Evolutionary conservation across 2,797 vertebrate species (phyloP).

Genomic region (Helarctos malayanus): DNA sequence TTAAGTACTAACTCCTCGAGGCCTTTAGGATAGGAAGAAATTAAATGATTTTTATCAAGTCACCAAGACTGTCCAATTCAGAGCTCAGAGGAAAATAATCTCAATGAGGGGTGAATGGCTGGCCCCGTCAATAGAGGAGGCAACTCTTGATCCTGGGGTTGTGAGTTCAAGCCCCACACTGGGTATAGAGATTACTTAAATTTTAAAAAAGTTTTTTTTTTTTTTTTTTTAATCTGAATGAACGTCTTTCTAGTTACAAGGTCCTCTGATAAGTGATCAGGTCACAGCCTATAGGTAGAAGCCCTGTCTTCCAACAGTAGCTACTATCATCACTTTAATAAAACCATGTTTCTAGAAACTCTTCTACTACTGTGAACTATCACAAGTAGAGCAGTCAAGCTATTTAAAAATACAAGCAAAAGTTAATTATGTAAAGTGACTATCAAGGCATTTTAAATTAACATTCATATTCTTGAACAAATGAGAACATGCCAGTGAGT

Average conservation of each 20-base stretch:
- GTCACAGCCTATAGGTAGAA: not conserved
- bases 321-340: slow-evolving; percentile 75
- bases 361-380: slow-evolving; percentile 69
- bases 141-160: not conserved
- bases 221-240: not conserved
- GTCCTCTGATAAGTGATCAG: not conserved
- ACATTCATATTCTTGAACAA: slow-evolving; percentile 76
- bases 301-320: not conserved
- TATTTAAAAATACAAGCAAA: slow-evolving; percentile 80
- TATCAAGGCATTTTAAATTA: slow-evolving; percentile 79
- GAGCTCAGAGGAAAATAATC: not conserved
- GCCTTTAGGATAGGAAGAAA: not conserved
- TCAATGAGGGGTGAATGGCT: not conserved
- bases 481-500: slow-evolving; percentile 73
- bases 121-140: not conserved
- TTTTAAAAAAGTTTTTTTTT: too few relatives aligned
- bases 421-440: slow-evolving; percentile 76
- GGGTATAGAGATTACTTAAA: not conserved
- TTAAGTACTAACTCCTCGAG: not conserved
- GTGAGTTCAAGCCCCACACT: not conserved
- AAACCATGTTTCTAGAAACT: slow-evolving; percentile 53
- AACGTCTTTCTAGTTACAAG: not conserved
- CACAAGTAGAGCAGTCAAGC: slow-evolving; percentile 70
- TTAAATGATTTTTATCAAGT: slow-evolving; percentile 40
- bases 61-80: not conserved